These are phyloP conservation scores for Microvelia longipes DNA, from an alignment of 1,140 invertebrate species.

Conservation along the genomic window DNA sequence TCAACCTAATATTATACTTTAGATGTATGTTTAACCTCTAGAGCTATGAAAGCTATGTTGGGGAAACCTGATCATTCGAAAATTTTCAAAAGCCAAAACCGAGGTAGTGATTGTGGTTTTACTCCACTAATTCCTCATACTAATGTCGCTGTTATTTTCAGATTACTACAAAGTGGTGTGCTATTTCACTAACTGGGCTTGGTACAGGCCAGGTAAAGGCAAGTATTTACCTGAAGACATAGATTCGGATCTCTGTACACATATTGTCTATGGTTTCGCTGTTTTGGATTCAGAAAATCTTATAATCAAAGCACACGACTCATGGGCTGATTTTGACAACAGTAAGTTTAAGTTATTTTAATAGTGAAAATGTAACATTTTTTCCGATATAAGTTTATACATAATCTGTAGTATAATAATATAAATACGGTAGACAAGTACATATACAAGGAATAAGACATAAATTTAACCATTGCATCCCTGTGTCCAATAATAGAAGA, in stretches of 20 bases:
- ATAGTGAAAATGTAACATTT: not conserved
- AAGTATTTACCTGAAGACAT: constrained; percentile 73
- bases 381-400: no score
- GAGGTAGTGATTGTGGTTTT: no score
- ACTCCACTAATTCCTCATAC: no score
- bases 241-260: constrained; percentile 69
- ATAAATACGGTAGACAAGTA: not conserved
- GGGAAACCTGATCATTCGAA: no score
- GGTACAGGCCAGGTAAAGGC: constrained; percentile 63
- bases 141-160: no score
- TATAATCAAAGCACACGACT: constrained; percentile 65
- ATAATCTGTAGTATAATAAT: not conserved
- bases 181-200: constrained; percentile 89
- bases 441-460: not conserved
- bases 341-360: constrained; percentile 35
- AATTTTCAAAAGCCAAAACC: no score
- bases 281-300: constrained; percentile 62
- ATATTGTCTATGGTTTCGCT: constrained; percentile 82
- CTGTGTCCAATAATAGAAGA: no score
- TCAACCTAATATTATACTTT: no score
- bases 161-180: constrained; percentile 59
- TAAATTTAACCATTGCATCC: no score
- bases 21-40: no score
- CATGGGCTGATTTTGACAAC: constrained; percentile 78
- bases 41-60: no score